Conservation (phyloP, 23 tunicate genomes). For the Halocynthia roretzi region DNA sequence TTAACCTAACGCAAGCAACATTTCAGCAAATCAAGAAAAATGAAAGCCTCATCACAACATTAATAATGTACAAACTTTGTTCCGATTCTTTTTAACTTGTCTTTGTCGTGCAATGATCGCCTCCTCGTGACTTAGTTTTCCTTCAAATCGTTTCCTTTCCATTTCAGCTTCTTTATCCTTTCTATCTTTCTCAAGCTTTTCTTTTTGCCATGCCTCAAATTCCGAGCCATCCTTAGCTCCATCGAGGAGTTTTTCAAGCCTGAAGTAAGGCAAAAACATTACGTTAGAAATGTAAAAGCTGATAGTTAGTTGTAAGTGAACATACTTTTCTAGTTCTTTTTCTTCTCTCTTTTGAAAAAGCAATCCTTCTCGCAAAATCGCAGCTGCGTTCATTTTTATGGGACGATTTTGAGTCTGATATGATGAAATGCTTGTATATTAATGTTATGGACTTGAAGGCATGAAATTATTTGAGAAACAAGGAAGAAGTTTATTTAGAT, state of each 20-base stretch:
- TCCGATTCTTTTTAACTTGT: conserved; percentile 49
- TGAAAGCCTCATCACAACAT: background rate
- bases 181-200: conserved; percentile 45
- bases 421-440: background rate
- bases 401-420: conserved; percentile 16
- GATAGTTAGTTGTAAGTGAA: background rate
- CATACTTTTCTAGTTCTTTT: conserved; percentile 44
- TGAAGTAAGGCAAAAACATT: background rate
- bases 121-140: conserved; percentile 80
- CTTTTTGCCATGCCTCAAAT: conserved; percentile 75
- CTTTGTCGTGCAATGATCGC: conserved; percentile 84
- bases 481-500: background rate
- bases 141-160: conserved; percentile 50
- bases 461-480: background rate
- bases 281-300: background rate
- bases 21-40: background rate
- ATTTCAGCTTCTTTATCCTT: conserved; percentile 32
- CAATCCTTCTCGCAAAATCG: conserved; percentile 83
- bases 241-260: conserved; percentile 64
- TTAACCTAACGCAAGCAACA: conserved; percentile 33
- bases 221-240: conserved; percentile 82
- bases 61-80: conserved; percentile 26
- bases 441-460: background rate
- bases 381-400: conserved; percentile 90
- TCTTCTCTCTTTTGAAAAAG: conserved; percentile 78